These are phyloP conservation scores for Imbricaverruca yamaguchii DNA, from an alignment of 2,888 invertebrate genomes.

Conservation along the genomic window DNA sequence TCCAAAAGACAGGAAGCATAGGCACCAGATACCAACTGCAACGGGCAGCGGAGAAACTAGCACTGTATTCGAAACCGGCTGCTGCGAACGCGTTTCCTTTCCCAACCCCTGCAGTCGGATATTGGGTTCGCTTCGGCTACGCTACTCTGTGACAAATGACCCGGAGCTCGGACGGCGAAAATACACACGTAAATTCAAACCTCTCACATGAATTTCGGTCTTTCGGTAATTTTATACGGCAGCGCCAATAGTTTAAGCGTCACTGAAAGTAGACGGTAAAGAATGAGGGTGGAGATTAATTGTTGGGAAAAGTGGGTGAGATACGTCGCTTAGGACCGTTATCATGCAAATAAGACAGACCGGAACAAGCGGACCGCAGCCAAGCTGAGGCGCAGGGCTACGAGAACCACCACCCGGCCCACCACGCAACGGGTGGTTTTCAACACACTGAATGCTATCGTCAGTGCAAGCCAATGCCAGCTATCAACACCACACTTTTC, in stretches of 20 bases:
- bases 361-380: not conserved
- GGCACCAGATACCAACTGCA: too few relatives aligned
- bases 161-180: not conserved
- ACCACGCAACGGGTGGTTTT: too few relatives aligned
- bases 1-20: too few relatives aligned
- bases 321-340: slow-evolving; percentile 12
- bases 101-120: too few relatives aligned
- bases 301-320: slow-evolving; percentile 14
- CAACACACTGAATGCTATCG: too few relatives aligned
- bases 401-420: too few relatives aligned
- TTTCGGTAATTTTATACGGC: not conserved
- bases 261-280: slow-evolving; percentile 17
- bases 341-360: slow-evolving; percentile 9
- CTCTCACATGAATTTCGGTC: not conserved
- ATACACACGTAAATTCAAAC: not conserved
- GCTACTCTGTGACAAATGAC: not conserved
- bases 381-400: too few relatives aligned
- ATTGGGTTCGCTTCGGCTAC: not conserved
- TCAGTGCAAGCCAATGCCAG: too few relatives aligned
- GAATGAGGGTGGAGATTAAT: slow-evolving; percentile 13
- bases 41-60: too few relatives aligned
- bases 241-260: slow-evolving; percentile 16
- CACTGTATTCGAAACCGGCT: too few relatives aligned
- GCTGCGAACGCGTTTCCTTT: too few relatives aligned
- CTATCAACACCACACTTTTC: too few relatives aligned